Conservation (phyloP, 2,888 invertebrate species). For the Cephus runcator region DNA sequence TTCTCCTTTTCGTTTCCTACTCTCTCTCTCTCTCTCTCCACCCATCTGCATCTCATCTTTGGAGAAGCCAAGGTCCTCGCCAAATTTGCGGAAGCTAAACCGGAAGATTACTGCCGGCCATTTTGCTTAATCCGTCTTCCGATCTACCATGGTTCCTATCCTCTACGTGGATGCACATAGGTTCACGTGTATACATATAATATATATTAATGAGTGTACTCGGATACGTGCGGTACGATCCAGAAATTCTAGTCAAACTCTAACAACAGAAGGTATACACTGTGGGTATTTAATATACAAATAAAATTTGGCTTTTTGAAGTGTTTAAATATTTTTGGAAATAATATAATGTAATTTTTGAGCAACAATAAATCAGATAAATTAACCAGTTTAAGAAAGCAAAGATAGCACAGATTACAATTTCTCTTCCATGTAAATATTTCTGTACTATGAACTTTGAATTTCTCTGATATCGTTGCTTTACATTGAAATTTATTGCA, state of each 20-base stretch:
- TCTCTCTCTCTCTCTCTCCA: background rate
- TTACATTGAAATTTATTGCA: background rate
- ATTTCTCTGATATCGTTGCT: background rate
- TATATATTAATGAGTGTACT: background rate
- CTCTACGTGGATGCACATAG: background rate
- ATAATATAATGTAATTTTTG: background rate
- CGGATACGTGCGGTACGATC: background rate
- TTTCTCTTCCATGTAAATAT: background rate
- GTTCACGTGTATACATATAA: background rate
- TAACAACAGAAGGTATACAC: background rate
- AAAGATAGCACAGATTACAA: background rate
- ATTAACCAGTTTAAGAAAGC: background rate
- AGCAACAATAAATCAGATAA: background rate
- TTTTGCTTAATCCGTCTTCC: background rate
- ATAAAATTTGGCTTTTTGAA: background rate
- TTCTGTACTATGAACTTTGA: background rate
- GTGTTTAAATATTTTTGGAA: background rate
- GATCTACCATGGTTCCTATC: background rate
- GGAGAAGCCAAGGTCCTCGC: conserved; percentile 9
- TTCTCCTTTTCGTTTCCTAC: background rate
- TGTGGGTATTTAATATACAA: background rate
- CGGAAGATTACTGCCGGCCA: conserved; percentile 14
- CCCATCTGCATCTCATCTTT: background rate
- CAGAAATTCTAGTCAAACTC: background rate
- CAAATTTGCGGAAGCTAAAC: conserved; percentile 26